Evolutionary conservation across 37 sponge, comb jelly and placozoan genomes (phyloP), one percentile per base, ranked within the genome.

Genomic region (Haliclona indistincta): DNA sequence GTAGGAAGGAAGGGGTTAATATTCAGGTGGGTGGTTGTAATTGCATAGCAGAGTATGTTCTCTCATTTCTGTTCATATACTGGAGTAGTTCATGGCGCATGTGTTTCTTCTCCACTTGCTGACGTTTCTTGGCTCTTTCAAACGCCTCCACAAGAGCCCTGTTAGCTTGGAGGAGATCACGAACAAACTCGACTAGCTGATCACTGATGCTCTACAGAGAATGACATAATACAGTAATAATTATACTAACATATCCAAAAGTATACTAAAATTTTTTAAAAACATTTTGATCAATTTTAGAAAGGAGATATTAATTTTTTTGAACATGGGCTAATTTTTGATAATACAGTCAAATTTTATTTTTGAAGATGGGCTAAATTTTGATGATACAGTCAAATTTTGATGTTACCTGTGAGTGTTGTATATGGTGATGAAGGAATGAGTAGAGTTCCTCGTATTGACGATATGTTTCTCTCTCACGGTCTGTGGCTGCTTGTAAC

Each of bases 121-220:
- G 94, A 68, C 85, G 75, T 38, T 86, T 85, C 76, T 88, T 94
- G 51, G 90, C 81, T 65, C 86, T 94, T 55, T 94, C 94, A 68
- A 87, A 94, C 10, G 94, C 94, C n/a, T 86, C 86, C 32, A 94
- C 94, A 3, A 94, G 65, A 5, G 94, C 89, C 19, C 80, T 82
- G 67, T 94, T 94, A 2, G 89, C 89, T 63, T 61, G 68, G 10
- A 86, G 62, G 1, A 94, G 83, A 40, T 89, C 87, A 39, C 82
- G 76, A 53, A 94, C 86, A 61, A 94, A 94, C 37, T 68, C 71
- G 70, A 94, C 75, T 29, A 89, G 67, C 67, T 94, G 75, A 19
- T 94, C 94, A 63, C 63, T 81, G 11, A 66, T 88, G 17, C 70
- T 68, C 94, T 94, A 79, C 45, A 61, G 4, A 17, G 38, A 38